Evolutionary conservation across 2,797 vertebrate species (phyloP).

Genomic region (Xiphophorus birchmanni): DNA sequence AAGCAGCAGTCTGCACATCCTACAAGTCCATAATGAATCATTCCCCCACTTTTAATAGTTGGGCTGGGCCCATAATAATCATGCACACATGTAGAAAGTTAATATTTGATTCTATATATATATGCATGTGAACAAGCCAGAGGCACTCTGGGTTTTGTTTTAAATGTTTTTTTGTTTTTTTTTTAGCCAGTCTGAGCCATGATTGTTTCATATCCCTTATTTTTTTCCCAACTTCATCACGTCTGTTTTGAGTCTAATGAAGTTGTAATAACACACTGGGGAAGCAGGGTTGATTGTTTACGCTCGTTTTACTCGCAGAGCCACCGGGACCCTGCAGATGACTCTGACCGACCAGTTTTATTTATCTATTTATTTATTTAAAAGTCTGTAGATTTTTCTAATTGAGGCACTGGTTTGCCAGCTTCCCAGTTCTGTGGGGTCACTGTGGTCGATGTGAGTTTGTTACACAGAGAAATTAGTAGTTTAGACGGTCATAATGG

Average conservation of each 20-base stretch:
- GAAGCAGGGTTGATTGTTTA: conserved; percentile 60
- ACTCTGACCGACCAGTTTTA: conserved; percentile 69
- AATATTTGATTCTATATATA: conserved; percentile 12
- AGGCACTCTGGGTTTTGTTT: conserved; percentile 23
- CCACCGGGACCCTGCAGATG: conserved; percentile 51
- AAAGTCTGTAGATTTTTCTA: conserved; percentile 51
- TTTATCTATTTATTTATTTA: conserved; percentile 90
- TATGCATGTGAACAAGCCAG: conserved; percentile 13
- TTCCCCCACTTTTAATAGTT: conserved; percentile 19
- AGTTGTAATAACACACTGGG: not conserved
- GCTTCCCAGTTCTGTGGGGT: conserved; percentile 40
- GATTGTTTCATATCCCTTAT: not conserved
- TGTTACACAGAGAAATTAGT: conserved; percentile 24
- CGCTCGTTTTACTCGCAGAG: conserved; percentile 25
- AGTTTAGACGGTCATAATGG: conserved; percentile 5
- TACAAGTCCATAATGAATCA: not conserved
- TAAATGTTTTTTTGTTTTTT: not conserved
- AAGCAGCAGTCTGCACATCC: conserved; percentile 35
- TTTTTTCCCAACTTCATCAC: not conserved
- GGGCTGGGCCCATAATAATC: conserved; percentile 64
- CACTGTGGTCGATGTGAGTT: conserved; percentile 22
- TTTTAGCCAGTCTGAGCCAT: conserved; percentile 38
- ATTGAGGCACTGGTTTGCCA: conserved; percentile 43
- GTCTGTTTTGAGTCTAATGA: conserved; percentile 18
- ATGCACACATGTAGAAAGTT: conserved; percentile 8